phyloP scores from a whole-genome alignment of 2,888 invertebrate species.

The Caenorhabditis panamensis region DNA sequence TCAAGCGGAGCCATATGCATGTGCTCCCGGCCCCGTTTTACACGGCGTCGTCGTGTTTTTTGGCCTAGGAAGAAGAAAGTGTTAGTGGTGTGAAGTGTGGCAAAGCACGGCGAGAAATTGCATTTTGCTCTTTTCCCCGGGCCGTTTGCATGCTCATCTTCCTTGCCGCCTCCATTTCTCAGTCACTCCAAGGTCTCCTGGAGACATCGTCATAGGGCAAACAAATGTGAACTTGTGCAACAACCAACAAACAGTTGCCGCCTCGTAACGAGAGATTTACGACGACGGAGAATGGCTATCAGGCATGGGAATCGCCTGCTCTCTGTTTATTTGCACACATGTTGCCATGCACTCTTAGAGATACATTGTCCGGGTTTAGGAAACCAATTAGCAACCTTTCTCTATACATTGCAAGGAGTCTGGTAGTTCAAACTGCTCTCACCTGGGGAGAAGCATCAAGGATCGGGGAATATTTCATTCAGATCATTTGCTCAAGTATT shows the following conservation, averaged over 20 bases:
- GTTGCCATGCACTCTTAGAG: conserved; percentile 10
- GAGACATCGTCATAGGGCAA: neutral
- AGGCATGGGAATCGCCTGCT: conserved; percentile 21
- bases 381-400: too few relatives aligned
- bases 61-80: conserved; percentile 25
- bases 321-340: conserved; percentile 33
- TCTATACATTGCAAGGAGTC: neutral
- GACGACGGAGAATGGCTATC: neutral
- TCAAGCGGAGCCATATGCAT: conserved; percentile 28
- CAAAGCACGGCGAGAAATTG: conserved; percentile 38
- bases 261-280: conserved; percentile 25
- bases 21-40: conserved; percentile 41
- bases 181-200: neutral
- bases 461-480: too few relatives aligned
- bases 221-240: conserved; percentile 12
- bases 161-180: conserved; percentile 1
- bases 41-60: conserved; percentile 49
- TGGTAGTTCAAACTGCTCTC: too few relatives aligned
- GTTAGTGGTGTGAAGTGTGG: conserved; percentile 24
- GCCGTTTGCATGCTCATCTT: neutral
- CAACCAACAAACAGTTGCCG: conserved; percentile 29
- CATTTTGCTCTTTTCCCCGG: conserved; percentile 29
- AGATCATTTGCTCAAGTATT: too few relatives aligned
- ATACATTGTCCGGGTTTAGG: neutral
- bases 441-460: too few relatives aligned